These are phyloP conservation scores for Gymnoscopelus braueri DNA, from an alignment of 2,797 vertebrate species.

Conservation along the genomic window DNA sequence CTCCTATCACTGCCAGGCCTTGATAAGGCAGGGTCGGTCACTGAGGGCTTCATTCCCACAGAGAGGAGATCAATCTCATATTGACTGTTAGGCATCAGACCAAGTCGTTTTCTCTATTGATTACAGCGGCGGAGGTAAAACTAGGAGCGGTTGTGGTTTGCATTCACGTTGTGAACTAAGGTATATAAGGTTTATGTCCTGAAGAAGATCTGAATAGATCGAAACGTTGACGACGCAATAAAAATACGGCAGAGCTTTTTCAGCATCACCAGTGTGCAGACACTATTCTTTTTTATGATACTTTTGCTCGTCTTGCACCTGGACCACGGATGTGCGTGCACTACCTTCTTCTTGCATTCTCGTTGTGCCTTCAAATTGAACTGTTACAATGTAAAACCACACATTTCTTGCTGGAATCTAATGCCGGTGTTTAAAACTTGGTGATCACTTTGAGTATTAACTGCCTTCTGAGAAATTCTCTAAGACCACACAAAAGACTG, in stretches of 20 bases:
- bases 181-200: too few relatives aligned
- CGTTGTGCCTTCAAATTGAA: too few relatives aligned
- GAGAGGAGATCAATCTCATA: conserved; percentile 51
- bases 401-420: not conserved
- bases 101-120: conserved; percentile 50
- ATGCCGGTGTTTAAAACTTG: not conserved
- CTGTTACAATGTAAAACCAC: too few relatives aligned
- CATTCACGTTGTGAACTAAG: too few relatives aligned
- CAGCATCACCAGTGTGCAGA: too few relatives aligned
- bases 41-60: conserved; percentile 36
- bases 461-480: not conserved
- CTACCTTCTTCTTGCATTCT: too few relatives aligned
- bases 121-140: conserved; percentile 54
- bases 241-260: too few relatives aligned
- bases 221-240: too few relatives aligned
- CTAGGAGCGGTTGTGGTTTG: not conserved
- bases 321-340: too few relatives aligned
- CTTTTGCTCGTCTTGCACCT: too few relatives aligned
- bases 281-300: too few relatives aligned
- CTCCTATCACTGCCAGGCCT: conserved; percentile 3
- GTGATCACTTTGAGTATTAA: not conserved
- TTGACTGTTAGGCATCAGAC: conserved; percentile 59
- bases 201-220: too few relatives aligned
- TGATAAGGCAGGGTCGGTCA: conserved; percentile 36
- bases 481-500: not conserved